Base-by-base conservation (phyloP, 2,888 invertebrate species). In the Drosophila mulleri region DNA sequence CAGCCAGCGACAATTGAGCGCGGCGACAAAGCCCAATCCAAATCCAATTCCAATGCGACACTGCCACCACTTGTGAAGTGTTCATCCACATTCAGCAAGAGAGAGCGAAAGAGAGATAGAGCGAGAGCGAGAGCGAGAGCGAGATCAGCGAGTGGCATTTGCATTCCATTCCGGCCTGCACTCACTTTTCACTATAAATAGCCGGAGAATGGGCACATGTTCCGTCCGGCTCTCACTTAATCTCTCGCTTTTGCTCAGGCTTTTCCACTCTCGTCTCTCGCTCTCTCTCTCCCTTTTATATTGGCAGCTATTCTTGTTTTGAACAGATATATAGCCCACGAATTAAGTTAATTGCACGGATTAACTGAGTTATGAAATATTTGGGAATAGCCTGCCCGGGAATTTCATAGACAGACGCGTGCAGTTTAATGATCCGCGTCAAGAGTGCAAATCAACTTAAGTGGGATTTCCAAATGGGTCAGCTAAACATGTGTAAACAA, bases 51-150 rank as follows among this genome's bases (percentile, higher is more conserved):
- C 87, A 86, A 83, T 75, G 83, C 79, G 41, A 32, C 5, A 26
- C 11, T 1, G 32, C 78, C 70, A 80, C 88, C 91, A 90, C 90
- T 90, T 90, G 90, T 90, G 89, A 85, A 88, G 69, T 81, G 74
- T 89, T 88, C 90, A 88, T 83, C 72, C 72, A 50, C 44, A 79
- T 81, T 80, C 79, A 80, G 75, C 78, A n/a, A n/a, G 3, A 39
- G 41, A 23, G 44, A 2, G 7, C 1, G 3, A 6, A 2, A 20
- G 12, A 6, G 2, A 44, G 18, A 6, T 18, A 44, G 18, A 44
- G 6, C 18, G 20, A 12, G 6, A 20, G 20, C 18, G 42, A 35
- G 14, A 18, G 44, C 12, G 2, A 42, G 42, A 11, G 18, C 0
- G 9, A 42, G 42, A 39, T 7, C 7, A 37, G 23, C 12, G 52